Percentiles rank a stretch among this genome's conserved stretches.
These are phyloP conservation scores for Plectrocnemia conspersa DNA, from an alignment of 1,140 invertebrate genomes.

Conservation along the genomic window DNA sequence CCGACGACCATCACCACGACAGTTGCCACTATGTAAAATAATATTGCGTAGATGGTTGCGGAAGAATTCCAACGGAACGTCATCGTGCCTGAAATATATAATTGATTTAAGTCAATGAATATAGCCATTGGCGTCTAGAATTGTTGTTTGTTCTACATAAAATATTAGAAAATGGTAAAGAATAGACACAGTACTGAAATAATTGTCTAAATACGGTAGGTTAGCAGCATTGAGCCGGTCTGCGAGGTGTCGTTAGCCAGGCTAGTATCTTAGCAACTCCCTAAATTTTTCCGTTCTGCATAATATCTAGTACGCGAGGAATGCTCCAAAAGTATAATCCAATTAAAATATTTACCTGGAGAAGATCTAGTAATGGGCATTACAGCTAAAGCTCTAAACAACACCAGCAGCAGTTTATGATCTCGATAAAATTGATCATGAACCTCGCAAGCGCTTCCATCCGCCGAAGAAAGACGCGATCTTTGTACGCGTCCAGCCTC, in stretches of 20 bases:
- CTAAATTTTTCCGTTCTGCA: background rate
- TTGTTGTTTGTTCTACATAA: too few species aligned
- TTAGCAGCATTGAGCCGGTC: background rate
- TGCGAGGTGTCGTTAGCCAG: background rate
- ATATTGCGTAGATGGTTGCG: constrained; percentile 55
- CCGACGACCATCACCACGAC: constrained; percentile 53
- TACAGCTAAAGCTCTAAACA: constrained; percentile 56
- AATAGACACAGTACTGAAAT: too few species aligned
- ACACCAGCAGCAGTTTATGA: constrained; percentile 55
- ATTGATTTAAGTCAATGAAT: too few species aligned
- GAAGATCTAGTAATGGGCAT: constrained; percentile 55
- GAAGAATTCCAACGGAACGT: constrained; percentile 56
- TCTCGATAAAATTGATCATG: constrained; percentile 61
- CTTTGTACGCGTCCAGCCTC: constrained; percentile 37
- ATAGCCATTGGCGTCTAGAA: too few species aligned
- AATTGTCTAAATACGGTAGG: too few species aligned
- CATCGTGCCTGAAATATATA: constrained; percentile 50
- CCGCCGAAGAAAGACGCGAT: constrained; percentile 47
- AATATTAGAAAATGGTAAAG: too few species aligned
- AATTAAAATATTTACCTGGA: constrained; percentile 40
- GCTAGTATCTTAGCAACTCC: background rate
- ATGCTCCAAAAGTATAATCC: background rate
- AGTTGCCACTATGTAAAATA: constrained; percentile 54
- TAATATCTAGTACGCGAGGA: background rate
- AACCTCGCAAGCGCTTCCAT: constrained; percentile 52